phyloP scores from a whole-genome alignment of 2,113 vertebrate species.

The Platycercus adscitus region DNA sequence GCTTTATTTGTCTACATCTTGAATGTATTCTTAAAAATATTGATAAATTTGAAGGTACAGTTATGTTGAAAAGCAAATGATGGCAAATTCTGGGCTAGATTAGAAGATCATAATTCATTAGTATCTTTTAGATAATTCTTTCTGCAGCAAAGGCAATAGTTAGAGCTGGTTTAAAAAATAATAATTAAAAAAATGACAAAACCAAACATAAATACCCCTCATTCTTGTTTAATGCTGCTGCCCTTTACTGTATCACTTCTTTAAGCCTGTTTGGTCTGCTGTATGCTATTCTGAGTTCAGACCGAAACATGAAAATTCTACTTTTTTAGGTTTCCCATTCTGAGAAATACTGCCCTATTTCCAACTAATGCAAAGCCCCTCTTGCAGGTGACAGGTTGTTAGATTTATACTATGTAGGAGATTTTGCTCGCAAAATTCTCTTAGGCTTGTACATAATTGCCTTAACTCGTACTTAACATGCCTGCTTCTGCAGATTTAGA shows the following conservation, averaged over 20 bases:
- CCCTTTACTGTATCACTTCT: neutral
- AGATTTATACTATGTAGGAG: neutral
- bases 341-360: neutral
- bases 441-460: neutral
- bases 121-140: neutral
- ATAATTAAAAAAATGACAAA: neutral
- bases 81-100: neutral
- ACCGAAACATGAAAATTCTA: neutral
- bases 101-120: neutral
- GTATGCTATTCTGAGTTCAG: neutral
- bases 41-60: neutral
- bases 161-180: neutral
- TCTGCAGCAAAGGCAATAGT: neutral
- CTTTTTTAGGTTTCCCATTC: neutral
- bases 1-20: neutral
- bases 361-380: neutral
- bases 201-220: fast-evolving
- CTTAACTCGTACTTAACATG: neutral
- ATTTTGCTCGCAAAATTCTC: neutral
- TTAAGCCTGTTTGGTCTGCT: neutral
- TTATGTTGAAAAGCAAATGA: neutral
- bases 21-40: neutral
- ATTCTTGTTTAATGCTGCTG: neutral
- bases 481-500: neutral
- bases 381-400: neutral